A percentile compares a stretch with the other conserved stretches of the same genome.
These are phyloP conservation scores for Oryzias melastigma DNA, from an alignment of 2,113 vertebrate genomes.

Conservation along the genomic window DNA sequence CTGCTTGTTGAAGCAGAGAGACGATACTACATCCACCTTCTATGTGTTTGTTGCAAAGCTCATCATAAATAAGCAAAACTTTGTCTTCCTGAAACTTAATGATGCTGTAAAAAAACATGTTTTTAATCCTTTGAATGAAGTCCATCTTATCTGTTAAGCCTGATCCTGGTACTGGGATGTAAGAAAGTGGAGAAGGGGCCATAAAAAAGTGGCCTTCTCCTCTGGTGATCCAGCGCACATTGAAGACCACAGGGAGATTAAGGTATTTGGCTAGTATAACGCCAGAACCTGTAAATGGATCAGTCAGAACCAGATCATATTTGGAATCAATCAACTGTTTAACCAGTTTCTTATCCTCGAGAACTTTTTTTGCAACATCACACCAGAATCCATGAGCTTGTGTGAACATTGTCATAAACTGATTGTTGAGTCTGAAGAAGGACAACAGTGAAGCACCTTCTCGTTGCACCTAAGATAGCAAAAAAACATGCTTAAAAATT, in stretches of 20 bases:
- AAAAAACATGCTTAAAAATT: neutral
- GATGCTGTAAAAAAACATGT: constrained; percentile 51
- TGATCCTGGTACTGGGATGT: constrained; percentile 70
- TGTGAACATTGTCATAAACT: constrained; percentile 28
- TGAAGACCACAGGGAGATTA: constrained; percentile 71
- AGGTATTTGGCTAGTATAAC: constrained; percentile 68
- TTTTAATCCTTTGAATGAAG: constrained; percentile 71
- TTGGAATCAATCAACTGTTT: constrained; percentile 40
- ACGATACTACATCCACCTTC: constrained; percentile 58
- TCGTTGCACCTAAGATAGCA: constrained; percentile 35
- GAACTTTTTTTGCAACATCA: constrained; percentile 20
- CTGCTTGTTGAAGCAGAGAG: constrained; percentile 67
- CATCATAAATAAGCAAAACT: constrained; percentile 58
- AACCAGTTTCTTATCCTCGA: constrained; percentile 45
- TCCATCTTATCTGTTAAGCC: constrained; percentile 70
- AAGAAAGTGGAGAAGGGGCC: constrained; percentile 75
- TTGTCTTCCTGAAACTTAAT: constrained; percentile 44
- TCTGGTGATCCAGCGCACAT: constrained; percentile 72
- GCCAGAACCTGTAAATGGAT: constrained; percentile 62
- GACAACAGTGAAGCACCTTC: constrained; percentile 22
- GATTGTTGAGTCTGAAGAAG: constrained; percentile 31
- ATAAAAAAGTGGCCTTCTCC: constrained; percentile 70
- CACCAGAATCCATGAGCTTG: constrained; percentile 1
- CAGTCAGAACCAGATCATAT: constrained; percentile 73
- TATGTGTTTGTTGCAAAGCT: constrained; percentile 63